These are phyloP conservation scores for Cydia strobilella DNA, from an alignment of 1,140 invertebrate genomes.

Conservation along the genomic window DNA sequence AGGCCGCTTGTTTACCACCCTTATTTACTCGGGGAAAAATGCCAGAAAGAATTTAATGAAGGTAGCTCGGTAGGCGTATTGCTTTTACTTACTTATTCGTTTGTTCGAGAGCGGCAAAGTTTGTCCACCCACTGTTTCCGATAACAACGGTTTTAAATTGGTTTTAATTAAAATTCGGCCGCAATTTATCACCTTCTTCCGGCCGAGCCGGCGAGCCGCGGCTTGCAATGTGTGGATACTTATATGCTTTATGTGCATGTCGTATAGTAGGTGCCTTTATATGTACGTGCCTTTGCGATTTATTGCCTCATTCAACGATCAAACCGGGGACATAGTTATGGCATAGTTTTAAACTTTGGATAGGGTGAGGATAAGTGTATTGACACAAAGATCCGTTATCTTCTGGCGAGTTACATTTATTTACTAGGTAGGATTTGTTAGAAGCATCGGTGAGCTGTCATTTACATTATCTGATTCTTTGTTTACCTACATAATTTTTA, in stretches of 20 bases:
- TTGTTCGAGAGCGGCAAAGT: background rate
- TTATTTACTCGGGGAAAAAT: background rate
- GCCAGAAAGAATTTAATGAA: constrained; percentile 1
- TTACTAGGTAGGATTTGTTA: no score
- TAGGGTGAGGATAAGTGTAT: background rate
- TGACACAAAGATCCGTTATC: no score
- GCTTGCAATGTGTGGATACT: constrained; percentile 34
- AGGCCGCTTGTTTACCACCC: background rate
- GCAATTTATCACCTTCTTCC: constrained; percentile 45
- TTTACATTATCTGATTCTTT: no score
- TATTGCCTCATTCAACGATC: background rate
- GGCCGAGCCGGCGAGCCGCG: constrained; percentile 36
- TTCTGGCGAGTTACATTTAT: no score
- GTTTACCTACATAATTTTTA: no score
- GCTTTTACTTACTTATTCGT: background rate
- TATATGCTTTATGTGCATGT: constrained; percentile 26
- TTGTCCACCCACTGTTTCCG: constrained; percentile 34
- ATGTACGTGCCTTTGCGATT: constrained; percentile 11
- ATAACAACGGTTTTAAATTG: constrained; percentile 42
- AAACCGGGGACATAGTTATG: background rate
- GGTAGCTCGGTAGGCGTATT: background rate
- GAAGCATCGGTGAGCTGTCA: no score
- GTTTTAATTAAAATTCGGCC: constrained; percentile 46
- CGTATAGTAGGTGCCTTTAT: background rate
- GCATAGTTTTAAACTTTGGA: background rate